A percentile compares a stretch with the other conserved stretches of the same genome.
phyloP scores from a whole-genome alignment of 2,113 vertebrate species.

The Lepus europaeus region DNA sequence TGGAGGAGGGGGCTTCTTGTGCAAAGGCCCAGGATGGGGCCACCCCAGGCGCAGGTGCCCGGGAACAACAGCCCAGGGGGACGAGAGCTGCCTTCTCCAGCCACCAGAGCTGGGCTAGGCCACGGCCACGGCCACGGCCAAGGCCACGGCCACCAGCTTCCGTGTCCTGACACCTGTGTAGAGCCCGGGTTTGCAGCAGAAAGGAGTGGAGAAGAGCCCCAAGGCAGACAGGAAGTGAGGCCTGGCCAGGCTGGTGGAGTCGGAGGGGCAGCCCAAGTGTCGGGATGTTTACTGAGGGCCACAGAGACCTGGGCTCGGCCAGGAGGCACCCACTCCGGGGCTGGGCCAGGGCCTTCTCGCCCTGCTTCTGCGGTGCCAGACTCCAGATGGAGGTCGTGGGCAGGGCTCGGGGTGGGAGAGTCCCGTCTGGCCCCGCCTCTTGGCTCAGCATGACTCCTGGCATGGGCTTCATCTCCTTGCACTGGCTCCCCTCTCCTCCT shows the following conservation, averaged over 20 bases:
- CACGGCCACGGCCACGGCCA: neutral
- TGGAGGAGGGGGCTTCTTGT: neutral
- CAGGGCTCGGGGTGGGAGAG: neutral
- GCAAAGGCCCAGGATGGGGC: neutral
- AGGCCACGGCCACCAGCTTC: neutral
- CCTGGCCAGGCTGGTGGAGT: neutral
- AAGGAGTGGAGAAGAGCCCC: accelerated
- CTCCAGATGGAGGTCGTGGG: neutral
- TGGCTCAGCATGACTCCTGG: neutral
- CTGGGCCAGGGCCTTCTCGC: no score
- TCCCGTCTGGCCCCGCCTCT: neutral
- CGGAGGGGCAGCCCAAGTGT: neutral
- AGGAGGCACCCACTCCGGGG: neutral
- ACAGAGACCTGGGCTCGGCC: neutral
- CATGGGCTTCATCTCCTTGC: no score
- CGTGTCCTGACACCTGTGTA: neutral
- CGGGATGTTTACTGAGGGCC: neutral
- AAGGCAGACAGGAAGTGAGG: neutral
- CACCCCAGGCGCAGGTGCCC: neutral
- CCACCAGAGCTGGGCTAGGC: neutral
- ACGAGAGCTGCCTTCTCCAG: neutral
- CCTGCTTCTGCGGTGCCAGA: accelerated
- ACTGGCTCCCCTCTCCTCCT: accelerated
- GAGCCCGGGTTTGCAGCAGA: neutral
- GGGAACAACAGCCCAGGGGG: neutral